These are phyloP conservation scores for Leptopilina syphax DNA, from an alignment of 2,888 invertebrate genomes.

Conservation along the genomic window DNA sequence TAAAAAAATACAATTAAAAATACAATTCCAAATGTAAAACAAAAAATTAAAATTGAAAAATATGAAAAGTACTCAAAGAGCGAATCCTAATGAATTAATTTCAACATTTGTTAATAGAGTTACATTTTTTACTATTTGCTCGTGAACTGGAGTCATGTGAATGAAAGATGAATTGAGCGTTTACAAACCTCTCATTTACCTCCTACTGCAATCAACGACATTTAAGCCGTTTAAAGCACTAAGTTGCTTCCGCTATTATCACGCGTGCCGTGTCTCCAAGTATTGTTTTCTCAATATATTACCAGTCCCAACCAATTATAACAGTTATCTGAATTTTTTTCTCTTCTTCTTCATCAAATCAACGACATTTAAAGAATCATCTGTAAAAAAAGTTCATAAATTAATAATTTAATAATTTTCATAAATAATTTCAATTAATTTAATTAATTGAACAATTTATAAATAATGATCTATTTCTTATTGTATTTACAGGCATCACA, in stretches of 20 bases:
- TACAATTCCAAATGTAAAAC: too few species aligned
- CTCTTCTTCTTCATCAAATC: neutral
- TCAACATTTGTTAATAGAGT: too few species aligned
- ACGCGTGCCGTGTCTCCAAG: constrained; percentile 50
- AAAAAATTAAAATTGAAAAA: too few species aligned
- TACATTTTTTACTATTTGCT: too few species aligned
- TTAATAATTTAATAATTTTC: too few species aligned
- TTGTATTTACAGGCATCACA: too few species aligned
- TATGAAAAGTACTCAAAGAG: too few species aligned
- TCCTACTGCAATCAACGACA: constrained; percentile 70
- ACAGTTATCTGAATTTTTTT: neutral
- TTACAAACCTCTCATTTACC: constrained; percentile 71
- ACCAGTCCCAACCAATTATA: neutral
- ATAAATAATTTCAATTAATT: neutral
- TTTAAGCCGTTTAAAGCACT: constrained; percentile 65
- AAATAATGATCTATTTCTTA: too few species aligned
- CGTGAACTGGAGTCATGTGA: constrained; percentile 43
- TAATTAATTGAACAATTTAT: neutral
- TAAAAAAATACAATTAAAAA: too few species aligned
- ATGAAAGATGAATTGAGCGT: constrained; percentile 48
- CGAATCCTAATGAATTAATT: too few species aligned
- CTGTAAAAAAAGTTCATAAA: neutral
- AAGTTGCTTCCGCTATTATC: constrained; percentile 68
- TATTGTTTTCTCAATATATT: constrained; percentile 45
- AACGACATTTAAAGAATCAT: neutral